Base-by-base conservation (phyloP, 2,797 vertebrate species). In the Clarias platycephalus region DNA sequence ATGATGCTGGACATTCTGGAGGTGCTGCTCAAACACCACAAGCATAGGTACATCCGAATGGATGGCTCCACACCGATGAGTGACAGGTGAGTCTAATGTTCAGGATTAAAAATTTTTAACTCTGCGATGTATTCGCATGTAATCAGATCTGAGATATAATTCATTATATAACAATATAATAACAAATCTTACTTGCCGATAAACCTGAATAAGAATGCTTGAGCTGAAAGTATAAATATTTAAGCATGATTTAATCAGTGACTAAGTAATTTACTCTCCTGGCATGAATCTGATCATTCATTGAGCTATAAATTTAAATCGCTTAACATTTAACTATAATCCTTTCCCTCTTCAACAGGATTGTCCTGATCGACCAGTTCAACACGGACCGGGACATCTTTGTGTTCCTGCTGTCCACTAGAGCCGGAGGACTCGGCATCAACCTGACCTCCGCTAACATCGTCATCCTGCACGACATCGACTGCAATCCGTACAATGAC, bases 1-100 rank as follows among this genome's bases (percentile, higher is more conserved):
- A 96, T 96, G 96, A 95, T 97, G 93, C 89, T 97, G 88, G 96
- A 97, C 90, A 95, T 97, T 86, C 88, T 97, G 89, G 96, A 97
- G 89, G 93, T 96, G 90, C 94, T 96, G 77, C 90, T 96, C 67
- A 95, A 94, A 75, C 94, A 96, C 66, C 90, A 94, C 85, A 94
- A 95, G 5, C 92, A 96, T 79, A 93, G 92, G 83, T 96, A 96
- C 77, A 89, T 96, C 77, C 93, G 96, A n/a, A 80, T 97, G 91
- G 96, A 97, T 80, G 96, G 96, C 44, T 97, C 95, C 87, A 97
- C 96, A 0, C 96, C 95, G 53, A 95, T 97, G 90, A 94, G 95
- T 76, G 94, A 96, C 88, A 91, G 96, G 96, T 96, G 89, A 0
- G 81, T 20, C 40, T 49, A 13, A 8, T 53, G 49, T 12, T 9